Evolutionary conservation across 2,888 invertebrate genomes (phyloP).

Genomic region (Oeneis ivallda): DNA sequence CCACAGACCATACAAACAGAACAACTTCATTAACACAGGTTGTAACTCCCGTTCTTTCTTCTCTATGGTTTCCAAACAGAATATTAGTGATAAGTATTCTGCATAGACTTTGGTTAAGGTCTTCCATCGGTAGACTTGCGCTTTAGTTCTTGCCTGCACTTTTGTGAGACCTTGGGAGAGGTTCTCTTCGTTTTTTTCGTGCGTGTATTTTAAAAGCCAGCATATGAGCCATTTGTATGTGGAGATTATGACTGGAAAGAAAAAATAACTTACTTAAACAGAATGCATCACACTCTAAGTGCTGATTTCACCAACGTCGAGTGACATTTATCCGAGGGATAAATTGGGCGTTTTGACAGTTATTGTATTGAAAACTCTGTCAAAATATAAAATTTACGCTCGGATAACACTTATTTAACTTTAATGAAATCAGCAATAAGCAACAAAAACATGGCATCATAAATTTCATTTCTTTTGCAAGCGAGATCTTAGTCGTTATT

Average conservation of each 20-base stretch:
- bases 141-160: conserved; percentile 89
- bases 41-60: conserved; percentile 62
- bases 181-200: conserved; percentile 81
- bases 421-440: too few species aligned
- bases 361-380: too few species aligned
- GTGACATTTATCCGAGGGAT: too few species aligned
- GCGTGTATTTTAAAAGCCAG: conserved; percentile 87
- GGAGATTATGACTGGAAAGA: conserved; percentile 83
- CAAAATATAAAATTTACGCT: too few species aligned
- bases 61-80: conserved; percentile 73
- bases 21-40: conserved; percentile 75
- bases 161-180: conserved; percentile 82
- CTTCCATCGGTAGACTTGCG: conserved; percentile 90
- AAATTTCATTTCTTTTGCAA: too few species aligned
- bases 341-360: too few species aligned
- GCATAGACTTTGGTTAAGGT: conserved; percentile 89
- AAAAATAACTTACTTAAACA: not conserved
- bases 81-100: conserved; percentile 84
- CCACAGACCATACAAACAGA: conserved; percentile 68
- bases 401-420: too few species aligned
- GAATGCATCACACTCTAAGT: too few species aligned
- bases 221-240: conserved; percentile 93
- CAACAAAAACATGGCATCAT: too few species aligned
- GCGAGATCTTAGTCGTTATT: too few species aligned
- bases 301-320: too few species aligned